Evolutionary conservation across 2,113 vertebrate genomes (phyloP).

Genomic region (Muscicapa adusta): DNA sequence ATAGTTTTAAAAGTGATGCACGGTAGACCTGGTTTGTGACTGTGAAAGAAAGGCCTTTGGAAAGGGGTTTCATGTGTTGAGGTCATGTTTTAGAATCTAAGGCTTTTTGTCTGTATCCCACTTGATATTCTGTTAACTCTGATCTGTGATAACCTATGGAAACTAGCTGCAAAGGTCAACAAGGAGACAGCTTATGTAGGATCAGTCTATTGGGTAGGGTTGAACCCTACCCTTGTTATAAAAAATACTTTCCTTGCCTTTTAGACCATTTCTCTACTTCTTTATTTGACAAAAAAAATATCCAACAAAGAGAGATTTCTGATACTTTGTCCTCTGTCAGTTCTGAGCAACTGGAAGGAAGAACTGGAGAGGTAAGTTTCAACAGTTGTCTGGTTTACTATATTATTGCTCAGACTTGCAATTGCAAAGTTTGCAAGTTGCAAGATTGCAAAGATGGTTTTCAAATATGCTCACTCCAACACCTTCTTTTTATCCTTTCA

Average conservation of each 20-base stretch:
- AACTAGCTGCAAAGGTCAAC: not conserved
- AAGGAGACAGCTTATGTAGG: not conserved
- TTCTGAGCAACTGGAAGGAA: conserved; percentile 88
- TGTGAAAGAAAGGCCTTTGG: not conserved
- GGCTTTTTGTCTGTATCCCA: not conserved
- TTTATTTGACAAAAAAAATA: conserved; percentile 76
- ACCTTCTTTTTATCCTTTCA: not conserved
- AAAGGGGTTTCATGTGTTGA: not conserved
- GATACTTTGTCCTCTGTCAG: conserved; percentile 87
- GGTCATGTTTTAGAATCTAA: not conserved
- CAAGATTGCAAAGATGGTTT: not conserved
- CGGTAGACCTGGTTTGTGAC: not conserved
- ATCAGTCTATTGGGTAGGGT: not conserved
- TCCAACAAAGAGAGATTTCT: conserved; percentile 78
- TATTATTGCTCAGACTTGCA: not conserved
- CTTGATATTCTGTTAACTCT: not conserved
- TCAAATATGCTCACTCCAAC: not conserved
- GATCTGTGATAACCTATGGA: not conserved
- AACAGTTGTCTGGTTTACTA: not conserved
- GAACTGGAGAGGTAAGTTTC: conserved; percentile 81
- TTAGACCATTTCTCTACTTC: conserved; percentile 85
- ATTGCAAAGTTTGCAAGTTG: not conserved
- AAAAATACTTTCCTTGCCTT: conserved; percentile 11
- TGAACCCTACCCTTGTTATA: not conserved
- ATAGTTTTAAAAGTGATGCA: not conserved